Conservation (phyloP, 1,140 invertebrate genomes). For the Lordiphosa clarofinis region DNA sequence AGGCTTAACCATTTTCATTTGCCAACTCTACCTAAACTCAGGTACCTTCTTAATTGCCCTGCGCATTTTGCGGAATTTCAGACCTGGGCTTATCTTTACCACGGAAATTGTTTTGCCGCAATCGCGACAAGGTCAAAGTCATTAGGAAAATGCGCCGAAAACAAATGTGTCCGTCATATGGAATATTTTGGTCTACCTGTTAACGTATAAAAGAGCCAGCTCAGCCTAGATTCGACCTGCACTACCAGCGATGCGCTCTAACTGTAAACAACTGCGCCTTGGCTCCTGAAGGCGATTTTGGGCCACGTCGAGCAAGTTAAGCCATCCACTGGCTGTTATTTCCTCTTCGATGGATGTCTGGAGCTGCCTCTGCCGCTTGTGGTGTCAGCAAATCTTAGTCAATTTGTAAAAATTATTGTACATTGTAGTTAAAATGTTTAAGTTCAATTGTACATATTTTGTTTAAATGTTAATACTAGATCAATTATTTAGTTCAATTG, state of each 20-base stretch:
- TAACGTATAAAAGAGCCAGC: slow-evolving; percentile 42
- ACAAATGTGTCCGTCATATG: not conserved
- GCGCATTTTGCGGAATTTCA: slow-evolving; percentile 1
- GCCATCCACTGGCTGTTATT: slow-evolving; percentile 3
- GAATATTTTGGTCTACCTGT: slow-evolving; percentile 34
- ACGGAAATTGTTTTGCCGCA: slow-evolving; percentile 27
- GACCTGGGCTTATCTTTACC: slow-evolving; percentile 28
- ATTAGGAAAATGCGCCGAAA: slow-evolving; percentile 33
- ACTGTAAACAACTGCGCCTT: slow-evolving; percentile 26
- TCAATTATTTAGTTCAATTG: slow-evolving; percentile 28
- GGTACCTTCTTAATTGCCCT: slow-evolving; percentile 1
- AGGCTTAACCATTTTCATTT: too few species aligned
- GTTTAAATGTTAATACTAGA: slow-evolving; percentile 20
- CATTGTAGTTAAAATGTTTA: slow-evolving; percentile 30
- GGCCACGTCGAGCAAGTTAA: not conserved
- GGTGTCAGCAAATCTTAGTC: slow-evolving; percentile 43
- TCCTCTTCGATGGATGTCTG: not conserved
- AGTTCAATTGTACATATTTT: slow-evolving; percentile 39
- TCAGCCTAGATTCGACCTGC: slow-evolving; percentile 34
- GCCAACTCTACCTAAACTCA: slow-evolving; percentile 3
- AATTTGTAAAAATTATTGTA: slow-evolving; percentile 26
- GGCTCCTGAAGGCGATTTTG: not conserved
- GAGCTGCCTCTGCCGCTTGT: slow-evolving; percentile 10
- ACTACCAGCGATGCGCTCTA: slow-evolving; percentile 49
- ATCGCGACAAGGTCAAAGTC: slow-evolving; percentile 58